Conservation (phyloP, 2,888 invertebrate species). For the Drosophila atripex region DNA sequence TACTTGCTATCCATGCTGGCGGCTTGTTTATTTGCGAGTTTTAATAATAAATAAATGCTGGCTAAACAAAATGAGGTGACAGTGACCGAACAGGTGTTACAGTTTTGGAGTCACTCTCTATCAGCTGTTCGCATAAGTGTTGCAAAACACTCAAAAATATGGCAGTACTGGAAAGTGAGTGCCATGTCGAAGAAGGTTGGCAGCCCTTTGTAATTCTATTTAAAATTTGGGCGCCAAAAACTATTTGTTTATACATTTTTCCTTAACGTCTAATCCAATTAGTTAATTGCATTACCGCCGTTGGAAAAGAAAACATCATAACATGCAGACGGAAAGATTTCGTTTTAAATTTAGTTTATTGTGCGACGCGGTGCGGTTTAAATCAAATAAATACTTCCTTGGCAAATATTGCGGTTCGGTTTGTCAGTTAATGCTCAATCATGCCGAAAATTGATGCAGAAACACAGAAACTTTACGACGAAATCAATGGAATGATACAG, state of each 20-base stretch:
- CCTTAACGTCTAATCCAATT: conserved; percentile 73
- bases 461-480: conserved; percentile 90
- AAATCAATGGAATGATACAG: conserved; percentile 91
- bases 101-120: not conserved
- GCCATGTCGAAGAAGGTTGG: conserved; percentile 3
- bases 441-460: conserved; percentile 95
- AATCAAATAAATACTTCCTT: conserved; percentile 30
- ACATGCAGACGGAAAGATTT: conserved; percentile 54
- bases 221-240: conserved; percentile 18
- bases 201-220: not conserved
- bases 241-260: conserved; percentile 14
- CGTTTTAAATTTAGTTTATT: conserved; percentile 59
- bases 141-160: not conserved
- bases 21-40: conserved; percentile 10
- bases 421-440: conserved; percentile 55
- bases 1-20: conserved; percentile 46
- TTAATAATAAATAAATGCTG: conserved; percentile 42
- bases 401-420: conserved; percentile 20
- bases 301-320: conserved; percentile 58
- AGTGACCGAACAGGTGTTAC: conserved; percentile 58
- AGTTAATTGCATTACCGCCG: conserved; percentile 79
- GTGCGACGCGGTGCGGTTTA: conserved; percentile 52
- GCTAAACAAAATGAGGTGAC: conserved; percentile 43
- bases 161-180: not conserved
- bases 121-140: conserved; percentile 22